Evolutionary conservation across 2,888 invertebrate genomes (phyloP).

Genomic region (Dicyrtomina minuta): DNA sequence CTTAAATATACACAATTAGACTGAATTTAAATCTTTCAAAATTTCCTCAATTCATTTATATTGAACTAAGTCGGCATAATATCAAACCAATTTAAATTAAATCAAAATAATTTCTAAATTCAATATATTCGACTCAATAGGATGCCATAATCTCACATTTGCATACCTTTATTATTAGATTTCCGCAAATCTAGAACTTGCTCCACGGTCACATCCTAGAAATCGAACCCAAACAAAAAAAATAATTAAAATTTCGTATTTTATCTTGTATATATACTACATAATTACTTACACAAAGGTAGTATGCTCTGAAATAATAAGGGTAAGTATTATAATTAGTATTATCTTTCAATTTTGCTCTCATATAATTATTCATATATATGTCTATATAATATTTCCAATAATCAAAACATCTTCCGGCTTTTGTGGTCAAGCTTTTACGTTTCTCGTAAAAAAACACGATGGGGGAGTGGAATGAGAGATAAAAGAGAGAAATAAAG

Average conservation of each 20-base stretch:
- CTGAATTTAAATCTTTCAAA: conserved; percentile 27
- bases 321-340: too few species aligned
- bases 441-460: too few species aligned
- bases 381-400: neutral
- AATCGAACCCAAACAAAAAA: conserved; percentile 1
- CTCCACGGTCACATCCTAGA: conserved; percentile 21
- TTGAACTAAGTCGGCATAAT: neutral
- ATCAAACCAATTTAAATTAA: neutral
- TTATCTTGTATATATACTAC: neutral
- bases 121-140: too few species aligned
- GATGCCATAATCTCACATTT: too few species aligned
- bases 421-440: neutral
- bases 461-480: too few species aligned
- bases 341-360: too few species aligned
- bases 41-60: conserved; percentile 25
- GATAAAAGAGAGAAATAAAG: too few species aligned
- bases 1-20: conserved; percentile 5
- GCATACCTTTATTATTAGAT: conserved; percentile 23
- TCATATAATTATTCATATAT: too few species aligned
- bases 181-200: conserved; percentile 40
- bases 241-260: neutral
- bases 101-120: too few species aligned
- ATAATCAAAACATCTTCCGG: neutral
- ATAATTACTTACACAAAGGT: neutral
- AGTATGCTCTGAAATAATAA: too few species aligned